phyloP scores from a whole-genome alignment of 37 sponge, comb jelly and placozoan species.

The Corticium candelabrum region DNA sequence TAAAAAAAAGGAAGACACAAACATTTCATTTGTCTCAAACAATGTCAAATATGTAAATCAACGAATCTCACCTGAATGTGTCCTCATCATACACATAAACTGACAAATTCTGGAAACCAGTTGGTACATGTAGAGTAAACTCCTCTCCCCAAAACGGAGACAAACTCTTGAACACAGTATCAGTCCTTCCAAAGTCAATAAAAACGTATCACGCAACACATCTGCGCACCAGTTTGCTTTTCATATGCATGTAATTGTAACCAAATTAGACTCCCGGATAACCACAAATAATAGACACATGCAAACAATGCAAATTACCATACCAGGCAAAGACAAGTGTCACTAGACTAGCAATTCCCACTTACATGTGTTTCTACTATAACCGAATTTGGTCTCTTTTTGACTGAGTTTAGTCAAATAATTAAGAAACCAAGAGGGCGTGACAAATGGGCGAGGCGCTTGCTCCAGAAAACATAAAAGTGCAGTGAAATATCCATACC shows the following conservation, averaged over 20 bases:
- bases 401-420: too few relatives aligned
- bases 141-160: constrained; percentile 91
- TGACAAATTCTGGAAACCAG: constrained; percentile 56
- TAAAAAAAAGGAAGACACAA: not conserved
- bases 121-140: constrained; percentile 70
- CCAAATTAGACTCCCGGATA: too few relatives aligned
- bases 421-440: too few relatives aligned
- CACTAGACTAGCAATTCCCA: too few relatives aligned
- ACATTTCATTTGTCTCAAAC: not conserved
- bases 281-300: too few relatives aligned
- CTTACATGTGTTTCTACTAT: too few relatives aligned
- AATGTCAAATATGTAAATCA: not conserved
- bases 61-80: constrained; percentile 36
- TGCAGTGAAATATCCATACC: constrained; percentile 18
- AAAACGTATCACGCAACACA: too few relatives aligned
- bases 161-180: constrained; percentile 54
- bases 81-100: constrained; percentile 70
- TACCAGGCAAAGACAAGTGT: too few relatives aligned
- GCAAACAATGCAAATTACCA: too few relatives aligned
- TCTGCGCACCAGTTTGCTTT: too few relatives aligned
- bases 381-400: too few relatives aligned
- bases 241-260: too few relatives aligned
- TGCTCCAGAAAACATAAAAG: not conserved
- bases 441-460: not conserved
- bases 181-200: constrained; percentile 54